phyloP scores from a whole-genome alignment of 1,140 invertebrate genomes.

The Parapsyche elsis region DNA sequence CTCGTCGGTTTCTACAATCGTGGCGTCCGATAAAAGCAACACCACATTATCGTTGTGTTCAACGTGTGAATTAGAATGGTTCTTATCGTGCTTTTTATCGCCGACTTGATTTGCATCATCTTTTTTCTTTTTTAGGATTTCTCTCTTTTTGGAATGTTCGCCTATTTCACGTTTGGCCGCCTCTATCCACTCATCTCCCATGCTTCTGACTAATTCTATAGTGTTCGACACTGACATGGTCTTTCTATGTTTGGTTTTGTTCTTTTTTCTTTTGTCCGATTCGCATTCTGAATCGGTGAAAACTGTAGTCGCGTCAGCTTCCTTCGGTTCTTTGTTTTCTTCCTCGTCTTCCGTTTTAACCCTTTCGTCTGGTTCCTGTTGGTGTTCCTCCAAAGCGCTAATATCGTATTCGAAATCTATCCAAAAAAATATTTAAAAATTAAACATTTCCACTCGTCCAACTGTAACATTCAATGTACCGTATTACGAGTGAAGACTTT shows the following conservation, averaged over 20 bases:
- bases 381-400: background rate
- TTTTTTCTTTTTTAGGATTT: slow-evolving; percentile 48
- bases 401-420: slow-evolving; percentile 35
- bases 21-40: slow-evolving; percentile 49
- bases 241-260: slow-evolving; percentile 72
- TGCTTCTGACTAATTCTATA: slow-evolving; percentile 69
- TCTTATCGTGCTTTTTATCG: slow-evolving; percentile 20
- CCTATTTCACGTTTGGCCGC: slow-evolving; percentile 61
- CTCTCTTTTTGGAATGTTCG: slow-evolving; percentile 62
- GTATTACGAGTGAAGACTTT: background rate
- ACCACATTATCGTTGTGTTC: slow-evolving; percentile 47
- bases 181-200: slow-evolving; percentile 66
- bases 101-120: slow-evolving; percentile 18
- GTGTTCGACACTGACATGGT: slow-evolving; percentile 83
- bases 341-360: slow-evolving; percentile 24
- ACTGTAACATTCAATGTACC: background rate
- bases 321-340: slow-evolving; percentile 32
- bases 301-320: slow-evolving; percentile 22
- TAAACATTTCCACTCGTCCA: background rate
- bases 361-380: background rate
- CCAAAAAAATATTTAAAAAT: slow-evolving; percentile 1
- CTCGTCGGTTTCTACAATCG: slow-evolving; percentile 51
- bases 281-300: slow-evolving; percentile 51
- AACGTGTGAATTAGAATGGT: slow-evolving; percentile 40
- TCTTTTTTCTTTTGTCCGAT: slow-evolving; percentile 53